Conservation (phyloP, 1,140 invertebrate genomes). For the Microplitis mediator region DNA sequence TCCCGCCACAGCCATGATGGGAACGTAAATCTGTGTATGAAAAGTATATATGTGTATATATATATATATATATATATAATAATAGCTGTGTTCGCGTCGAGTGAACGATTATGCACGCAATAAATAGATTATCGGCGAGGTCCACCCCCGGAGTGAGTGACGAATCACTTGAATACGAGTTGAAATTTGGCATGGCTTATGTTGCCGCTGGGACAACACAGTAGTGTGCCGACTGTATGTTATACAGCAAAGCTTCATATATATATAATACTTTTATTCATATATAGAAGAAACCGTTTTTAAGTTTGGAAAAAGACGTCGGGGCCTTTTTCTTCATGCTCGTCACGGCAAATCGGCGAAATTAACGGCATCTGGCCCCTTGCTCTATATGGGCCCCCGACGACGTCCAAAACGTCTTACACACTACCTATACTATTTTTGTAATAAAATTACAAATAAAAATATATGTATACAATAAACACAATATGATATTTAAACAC, state of each 20-base stretch:
- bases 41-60: no score
- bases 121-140: conserved; percentile 55
- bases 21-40: no score
- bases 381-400: background rate
- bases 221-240: background rate
- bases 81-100: conserved; percentile 17
- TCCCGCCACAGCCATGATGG: no score
- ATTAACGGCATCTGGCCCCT: conserved; percentile 52
- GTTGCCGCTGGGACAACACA: background rate
- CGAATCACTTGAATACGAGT: conserved; percentile 43
- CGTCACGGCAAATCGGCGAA: conserved; percentile 52
- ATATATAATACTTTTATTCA: background rate
- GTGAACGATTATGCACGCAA: conserved; percentile 52
- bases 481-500: background rate
- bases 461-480: conserved; percentile 19
- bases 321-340: conserved; percentile 21
- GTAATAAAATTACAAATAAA: background rate
- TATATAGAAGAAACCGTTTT: background rate
- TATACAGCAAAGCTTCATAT: background rate
- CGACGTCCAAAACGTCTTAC: conserved; percentile 1
- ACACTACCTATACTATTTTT: background rate
- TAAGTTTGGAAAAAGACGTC: conserved; percentile 16
- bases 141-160: conserved; percentile 43
- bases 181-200: conserved; percentile 34
- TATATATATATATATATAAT: no score